Percentiles rank a stretch among this genome's conserved stretches.
These are phyloP conservation scores for Cacoxenus indagator DNA, from an alignment of 2,888 invertebrate species.

Conservation along the genomic window DNA sequence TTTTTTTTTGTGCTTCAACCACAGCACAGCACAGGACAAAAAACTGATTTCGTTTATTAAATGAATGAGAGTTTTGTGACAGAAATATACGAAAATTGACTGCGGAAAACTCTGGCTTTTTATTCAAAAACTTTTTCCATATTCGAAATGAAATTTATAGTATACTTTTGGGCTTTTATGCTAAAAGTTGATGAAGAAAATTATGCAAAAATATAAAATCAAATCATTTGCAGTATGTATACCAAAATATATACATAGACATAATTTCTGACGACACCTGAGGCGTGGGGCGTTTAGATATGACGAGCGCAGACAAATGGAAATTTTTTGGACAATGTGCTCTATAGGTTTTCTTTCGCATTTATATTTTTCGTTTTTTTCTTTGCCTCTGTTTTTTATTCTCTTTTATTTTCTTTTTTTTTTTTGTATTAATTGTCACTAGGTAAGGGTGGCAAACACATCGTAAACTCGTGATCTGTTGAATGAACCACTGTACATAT, in stretches of 20 bases:
- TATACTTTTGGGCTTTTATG: slow-evolving; percentile 27
- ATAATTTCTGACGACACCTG: neutral
- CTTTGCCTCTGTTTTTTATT: too few species aligned
- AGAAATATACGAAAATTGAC: too few species aligned
- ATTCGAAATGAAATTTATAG: slow-evolving; percentile 17
- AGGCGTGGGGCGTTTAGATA: neutral
- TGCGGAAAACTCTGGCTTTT: slow-evolving; percentile 45
- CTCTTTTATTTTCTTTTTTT: too few species aligned
- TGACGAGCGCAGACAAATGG: neutral
- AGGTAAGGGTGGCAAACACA: too few species aligned
- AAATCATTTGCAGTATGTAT: neutral
- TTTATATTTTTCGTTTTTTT: neutral
- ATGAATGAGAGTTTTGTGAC: too few species aligned
- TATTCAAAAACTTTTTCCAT: slow-evolving; percentile 46
- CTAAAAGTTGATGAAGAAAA: neutral
- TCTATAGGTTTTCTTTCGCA: neutral
- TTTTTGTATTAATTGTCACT: too few species aligned
- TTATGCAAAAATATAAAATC: neutral
- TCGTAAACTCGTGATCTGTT: too few species aligned
- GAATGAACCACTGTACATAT: too few species aligned
- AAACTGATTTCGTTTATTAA: too few species aligned
- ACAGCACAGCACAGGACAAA: too few species aligned
- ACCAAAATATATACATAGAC: neutral
- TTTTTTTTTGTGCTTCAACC: too few species aligned
- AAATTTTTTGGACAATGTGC: too few species aligned